Evolutionary conservation across 2,797 vertebrate genomes (phyloP), one percentile per base, ranked within the genome.

Genomic region (Hippopotamyrus pictus): DNA sequence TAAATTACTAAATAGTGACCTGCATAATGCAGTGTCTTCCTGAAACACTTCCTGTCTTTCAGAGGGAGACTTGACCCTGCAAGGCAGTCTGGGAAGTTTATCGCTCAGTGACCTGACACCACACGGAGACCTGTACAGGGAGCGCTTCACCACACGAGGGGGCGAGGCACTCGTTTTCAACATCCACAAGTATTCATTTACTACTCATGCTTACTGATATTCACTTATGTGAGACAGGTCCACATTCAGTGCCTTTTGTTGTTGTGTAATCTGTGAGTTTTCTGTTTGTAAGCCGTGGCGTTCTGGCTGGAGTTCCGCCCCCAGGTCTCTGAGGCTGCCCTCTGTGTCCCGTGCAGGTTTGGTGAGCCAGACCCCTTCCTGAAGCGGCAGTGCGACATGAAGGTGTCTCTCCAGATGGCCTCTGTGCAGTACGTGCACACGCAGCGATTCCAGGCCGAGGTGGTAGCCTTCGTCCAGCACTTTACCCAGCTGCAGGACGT

Each of bases 391-490:
- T 98, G 95, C 14, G 99, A 99, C 88, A 59, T 97, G 0, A 96
- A 96, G 0, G 95, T 99, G 86, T 97, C 93, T 48, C 92, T 99
- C 1, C 94, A 97, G 88, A 99, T 99, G 98, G 98, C 99, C 0
- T 99, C 99, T 0, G 99, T 99, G 12, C 98, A 98, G 94, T 99
- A 99, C 0, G 97, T 99, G 65, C 99, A 99, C 90, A 99, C 99
- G 0, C 99, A 99, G 94, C 98, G 99, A 86, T 99, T 99, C 92
- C 98, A 99, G 94, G 96, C 97, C 0, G 99, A 99, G 93, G 97
- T 99, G 92, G 97, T 99, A 62, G 95, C 98, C 54, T 99, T 99
- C 91, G 97, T 99, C 65, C 99, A 99, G 84, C 98, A 99, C 73
- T 99, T 99, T 88, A 98, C 98, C 0, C 99, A 99, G 94, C 95